Conservation (phyloP, 2,888 invertebrate species). For the Xestia xanthographa region DNA sequence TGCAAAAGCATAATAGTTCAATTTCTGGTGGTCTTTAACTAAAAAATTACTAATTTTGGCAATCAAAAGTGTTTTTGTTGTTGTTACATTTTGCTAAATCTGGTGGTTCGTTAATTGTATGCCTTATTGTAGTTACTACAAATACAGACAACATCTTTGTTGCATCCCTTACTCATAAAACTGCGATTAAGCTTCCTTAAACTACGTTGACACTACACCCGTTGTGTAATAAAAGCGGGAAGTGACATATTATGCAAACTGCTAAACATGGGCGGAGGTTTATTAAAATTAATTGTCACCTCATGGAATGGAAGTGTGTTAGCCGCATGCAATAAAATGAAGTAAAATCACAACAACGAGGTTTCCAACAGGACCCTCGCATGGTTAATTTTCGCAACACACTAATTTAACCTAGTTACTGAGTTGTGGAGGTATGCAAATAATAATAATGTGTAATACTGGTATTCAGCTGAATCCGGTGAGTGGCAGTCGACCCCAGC, state of each 20-base stretch:
- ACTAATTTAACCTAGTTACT: background rate
- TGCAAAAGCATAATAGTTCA: too few relatives aligned
- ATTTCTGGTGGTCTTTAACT: too few relatives aligned
- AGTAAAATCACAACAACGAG: conserved; percentile 22
- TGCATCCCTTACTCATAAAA: background rate
- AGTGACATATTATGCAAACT: conserved; percentile 32
- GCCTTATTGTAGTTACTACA: background rate
- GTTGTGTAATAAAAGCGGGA: background rate
- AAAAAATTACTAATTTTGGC: too few relatives aligned
- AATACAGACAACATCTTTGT: background rate
- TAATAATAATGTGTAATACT: background rate
- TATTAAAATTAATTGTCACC: conserved; percentile 37
- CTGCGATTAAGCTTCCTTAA: background rate
- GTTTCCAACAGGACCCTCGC: background rate
- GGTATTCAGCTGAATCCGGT: background rate
- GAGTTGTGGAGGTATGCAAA: background rate
- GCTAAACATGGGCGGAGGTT: conserved; percentile 5
- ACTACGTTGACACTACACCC: background rate
- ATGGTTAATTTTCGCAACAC: background rate
- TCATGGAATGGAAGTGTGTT: background rate
- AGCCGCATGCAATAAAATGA: conserved; percentile 4
- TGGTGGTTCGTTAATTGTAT: too few relatives aligned
- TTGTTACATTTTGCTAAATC: too few relatives aligned
- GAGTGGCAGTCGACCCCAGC: background rate
- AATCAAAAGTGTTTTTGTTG: too few relatives aligned